Evolutionary conservation across 2,888 invertebrate species (phyloP).

Genomic region (Bimastos eiseni): DNA sequence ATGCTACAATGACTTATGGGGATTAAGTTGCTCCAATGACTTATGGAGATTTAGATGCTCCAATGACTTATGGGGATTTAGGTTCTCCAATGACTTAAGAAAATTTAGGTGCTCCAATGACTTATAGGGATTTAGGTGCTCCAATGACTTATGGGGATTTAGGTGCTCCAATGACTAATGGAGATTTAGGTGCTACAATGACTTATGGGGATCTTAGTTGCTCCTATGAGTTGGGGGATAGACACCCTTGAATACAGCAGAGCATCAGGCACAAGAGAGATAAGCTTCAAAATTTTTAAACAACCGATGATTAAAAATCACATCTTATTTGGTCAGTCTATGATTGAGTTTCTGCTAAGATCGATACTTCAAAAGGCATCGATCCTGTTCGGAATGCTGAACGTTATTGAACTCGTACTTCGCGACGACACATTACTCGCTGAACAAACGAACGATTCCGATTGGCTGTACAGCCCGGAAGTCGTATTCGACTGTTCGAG

Average conservation of each 20-base stretch:
- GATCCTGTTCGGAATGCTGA: conserved; percentile 8
- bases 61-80: no score
- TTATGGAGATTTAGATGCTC: no score
- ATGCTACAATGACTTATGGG: no score
- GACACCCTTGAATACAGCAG: not conserved
- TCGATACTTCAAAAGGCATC: conserved; percentile 2
- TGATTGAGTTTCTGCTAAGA: not conserved
- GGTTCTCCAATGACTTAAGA: no score
- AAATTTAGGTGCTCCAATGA: no score
- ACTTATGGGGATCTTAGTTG: no score
- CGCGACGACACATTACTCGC: not conserved
- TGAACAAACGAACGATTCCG: not conserved
- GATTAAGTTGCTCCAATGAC: no score
- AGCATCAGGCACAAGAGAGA: not conserved
- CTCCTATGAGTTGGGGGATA: no score
- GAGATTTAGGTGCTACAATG: no score
- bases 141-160: no score
- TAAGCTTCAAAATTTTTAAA: not conserved
- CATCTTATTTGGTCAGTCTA: not conserved
- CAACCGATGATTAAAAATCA: not conserved
- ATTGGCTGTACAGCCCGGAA: conserved; percentile 17
- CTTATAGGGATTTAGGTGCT: no score
- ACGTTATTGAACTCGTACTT: not conserved
- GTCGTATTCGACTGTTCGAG: not conserved
- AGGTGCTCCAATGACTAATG: no score